These are phyloP conservation scores for Remorina albescens DNA, from an alignment of 2,797 vertebrate species.

Conservation along the genomic window DNA sequence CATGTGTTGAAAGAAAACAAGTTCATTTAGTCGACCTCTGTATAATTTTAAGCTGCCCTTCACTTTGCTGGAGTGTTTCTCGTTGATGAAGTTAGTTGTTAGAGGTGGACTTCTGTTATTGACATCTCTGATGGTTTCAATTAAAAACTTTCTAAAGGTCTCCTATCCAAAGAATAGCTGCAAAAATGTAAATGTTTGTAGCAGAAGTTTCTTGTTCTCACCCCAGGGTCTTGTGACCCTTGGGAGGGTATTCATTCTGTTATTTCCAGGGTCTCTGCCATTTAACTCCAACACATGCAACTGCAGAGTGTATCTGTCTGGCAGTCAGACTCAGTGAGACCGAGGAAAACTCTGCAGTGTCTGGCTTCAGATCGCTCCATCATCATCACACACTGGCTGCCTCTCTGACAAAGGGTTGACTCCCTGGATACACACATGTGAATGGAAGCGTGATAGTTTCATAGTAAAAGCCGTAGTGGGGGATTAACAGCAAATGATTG, in stretches of 20 bases:
- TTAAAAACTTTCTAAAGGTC: background rate
- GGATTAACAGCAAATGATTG: constrained; percentile 58
- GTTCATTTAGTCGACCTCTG: background rate
- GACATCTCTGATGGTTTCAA: background rate
- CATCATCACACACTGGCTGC: constrained; percentile 48
- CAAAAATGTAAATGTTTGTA: background rate
- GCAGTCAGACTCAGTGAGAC: constrained; percentile 34
- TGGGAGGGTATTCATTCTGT: constrained; percentile 22
- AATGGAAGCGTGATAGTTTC: constrained; percentile 59
- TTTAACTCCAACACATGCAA: too few species aligned
- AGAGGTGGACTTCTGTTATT: background rate
- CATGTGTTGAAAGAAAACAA: background rate
- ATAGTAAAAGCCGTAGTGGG: constrained; percentile 3
- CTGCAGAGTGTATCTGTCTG: constrained; percentile 52
- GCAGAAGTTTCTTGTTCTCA: background rate
- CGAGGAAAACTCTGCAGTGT: constrained; percentile 45
- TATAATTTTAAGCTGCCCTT: too few species aligned
- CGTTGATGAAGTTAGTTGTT: background rate
- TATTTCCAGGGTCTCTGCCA: constrained; percentile 49
- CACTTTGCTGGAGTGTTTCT: background rate
- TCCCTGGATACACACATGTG: constrained; percentile 38
- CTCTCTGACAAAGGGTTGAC: constrained; percentile 32
- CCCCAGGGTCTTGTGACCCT: background rate
- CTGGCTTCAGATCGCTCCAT: constrained; percentile 42
- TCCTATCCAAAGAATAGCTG: background rate